Percentiles rank a stretch among this genome's conserved stretches.
phyloP scores from a whole-genome alignment of 2,797 vertebrate species.

The Liasis olivaceus region DNA sequence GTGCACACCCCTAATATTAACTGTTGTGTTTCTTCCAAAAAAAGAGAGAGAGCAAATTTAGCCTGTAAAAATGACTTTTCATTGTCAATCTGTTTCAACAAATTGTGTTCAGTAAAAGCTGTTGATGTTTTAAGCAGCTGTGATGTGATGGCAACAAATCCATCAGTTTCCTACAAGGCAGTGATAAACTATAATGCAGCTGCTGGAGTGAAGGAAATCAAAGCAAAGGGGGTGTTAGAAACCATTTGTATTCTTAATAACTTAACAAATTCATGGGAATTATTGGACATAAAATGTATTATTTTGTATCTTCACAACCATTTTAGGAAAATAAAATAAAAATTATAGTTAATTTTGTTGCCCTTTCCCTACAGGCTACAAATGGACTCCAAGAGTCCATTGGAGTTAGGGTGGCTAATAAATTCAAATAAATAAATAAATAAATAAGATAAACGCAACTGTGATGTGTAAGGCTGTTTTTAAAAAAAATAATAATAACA shows the following conservation, averaged over 20 bases:
- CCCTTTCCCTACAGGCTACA: too few species aligned
- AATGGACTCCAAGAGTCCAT: too few species aligned
- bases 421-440: too few species aligned
- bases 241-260: not conserved
- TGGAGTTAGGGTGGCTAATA: too few species aligned
- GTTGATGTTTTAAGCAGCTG: not conserved
- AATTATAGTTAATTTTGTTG: not conserved
- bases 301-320: not conserved
- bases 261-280: not conserved
- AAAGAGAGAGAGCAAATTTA: not conserved
- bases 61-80: not conserved
- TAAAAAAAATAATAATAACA: not conserved
- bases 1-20: not conserved
- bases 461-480: not conserved
- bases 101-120: not conserved
- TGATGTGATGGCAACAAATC: not conserved
- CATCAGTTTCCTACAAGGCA: conserved; percentile 10
- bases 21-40: not conserved
- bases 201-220: not conserved
- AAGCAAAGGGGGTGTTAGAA: not conserved
- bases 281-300: not conserved
- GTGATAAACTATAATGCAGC: not conserved
- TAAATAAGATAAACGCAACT: not conserved
- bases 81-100: not conserved
- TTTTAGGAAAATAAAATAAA: not conserved